Base-by-base conservation (phyloP, 2,888 invertebrate genomes). In the Micropterix aruncella region DNA sequence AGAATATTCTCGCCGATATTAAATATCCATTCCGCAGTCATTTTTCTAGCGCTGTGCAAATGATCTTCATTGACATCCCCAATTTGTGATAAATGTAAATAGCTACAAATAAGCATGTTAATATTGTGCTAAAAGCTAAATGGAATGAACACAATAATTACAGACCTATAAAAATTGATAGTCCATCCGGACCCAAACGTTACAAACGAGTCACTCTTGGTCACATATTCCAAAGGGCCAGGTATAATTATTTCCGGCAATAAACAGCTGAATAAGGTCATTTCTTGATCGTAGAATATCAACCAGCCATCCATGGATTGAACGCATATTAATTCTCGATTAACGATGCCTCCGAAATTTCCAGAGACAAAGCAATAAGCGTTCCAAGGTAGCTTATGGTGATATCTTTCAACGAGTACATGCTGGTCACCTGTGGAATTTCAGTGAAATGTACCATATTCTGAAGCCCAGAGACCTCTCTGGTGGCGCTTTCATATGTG, bases 271-370 rank as follows among this genome's bases (percentile, higher is more conserved):
- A 94, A 92, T 14, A 85, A 75, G 59, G 85, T 87, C 44, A 84
- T 82, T 62, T 96, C 95, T 65, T 94, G 94, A 59, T 96, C 96
- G 61, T 83, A 95, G 59, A 97, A 87, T 44, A 83, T 80, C 15
- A 96, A 61, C 43, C 84, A 79, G 12, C 95, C 93, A 63, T 96
- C 94, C 54, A 95, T 64, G 19, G 88, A 88, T 58, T 92, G 91
- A 16, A 96, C 80, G 59, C 94, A 94, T 46, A 94, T 73, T 54
- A 94, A 90, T 60, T 95, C 93, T 56, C 89, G 73, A 2, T 81
- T 80, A 57, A 80, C 78, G 1, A 82, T 81, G 44, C 83, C 83
- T 2, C 94, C 94, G 65, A 96, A 96, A 2, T 86, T 77, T 1
- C 95, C 96, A 50, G 79, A 73, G 37, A 80, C 79, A 53, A 94